Evolutionary conservation across 1,140 invertebrate species (phyloP).

Genomic region (Thaumetopoea pityocampa): DNA sequence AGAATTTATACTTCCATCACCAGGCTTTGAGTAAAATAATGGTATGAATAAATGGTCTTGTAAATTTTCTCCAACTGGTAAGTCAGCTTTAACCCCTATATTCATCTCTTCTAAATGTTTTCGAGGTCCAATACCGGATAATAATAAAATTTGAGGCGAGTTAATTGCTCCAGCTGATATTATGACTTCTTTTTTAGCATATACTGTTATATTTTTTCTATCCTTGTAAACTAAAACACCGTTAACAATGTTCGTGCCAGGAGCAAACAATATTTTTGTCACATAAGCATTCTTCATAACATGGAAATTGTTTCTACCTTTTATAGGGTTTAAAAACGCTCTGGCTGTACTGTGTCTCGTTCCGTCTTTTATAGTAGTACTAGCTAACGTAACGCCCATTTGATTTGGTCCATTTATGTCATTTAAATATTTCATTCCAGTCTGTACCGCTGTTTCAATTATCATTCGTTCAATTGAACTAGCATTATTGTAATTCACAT

Average conservation of each 20-base stretch:
- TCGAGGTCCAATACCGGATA: conserved; percentile 85
- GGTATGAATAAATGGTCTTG: conserved; percentile 78
- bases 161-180: conserved; percentile 82
- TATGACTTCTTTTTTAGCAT: conserved; percentile 80
- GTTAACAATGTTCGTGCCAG: conserved; percentile 64
- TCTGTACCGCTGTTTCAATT: conserved; percentile 81
- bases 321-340: conserved; percentile 74
- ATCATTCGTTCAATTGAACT: conserved; percentile 82
- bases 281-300: conserved; percentile 80
- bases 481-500: conserved; percentile 82
- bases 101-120: conserved; percentile 79
- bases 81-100: conserved; percentile 77
- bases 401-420: conserved; percentile 75
- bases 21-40: conserved; percentile 27
- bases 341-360: conserved; percentile 52
- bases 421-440: conserved; percentile 80
- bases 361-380: conserved; percentile 71
- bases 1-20: conserved; percentile 17
- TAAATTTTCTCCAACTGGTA: conserved; percentile 80
- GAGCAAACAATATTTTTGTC: conserved; percentile 78
- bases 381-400: conserved; percentile 54
- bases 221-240: conserved; percentile 79
- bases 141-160: conserved; percentile 82
- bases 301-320: conserved; percentile 80
- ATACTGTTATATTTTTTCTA: conserved; percentile 58